Conservation (phyloP, 2,888 invertebrate species). For the Neoascia interrupta region DNA sequence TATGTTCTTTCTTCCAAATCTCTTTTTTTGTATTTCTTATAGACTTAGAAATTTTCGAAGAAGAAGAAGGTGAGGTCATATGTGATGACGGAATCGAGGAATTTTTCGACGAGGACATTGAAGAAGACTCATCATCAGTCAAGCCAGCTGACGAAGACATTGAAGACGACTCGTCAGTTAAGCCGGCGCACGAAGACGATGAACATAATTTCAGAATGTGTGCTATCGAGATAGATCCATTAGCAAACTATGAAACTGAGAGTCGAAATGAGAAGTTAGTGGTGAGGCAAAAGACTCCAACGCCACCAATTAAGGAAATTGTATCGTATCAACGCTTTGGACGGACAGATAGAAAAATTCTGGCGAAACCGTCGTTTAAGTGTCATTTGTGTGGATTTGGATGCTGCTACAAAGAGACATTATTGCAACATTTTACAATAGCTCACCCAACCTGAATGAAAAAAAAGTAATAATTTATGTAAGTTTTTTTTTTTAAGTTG, state of each 20-base stretch:
- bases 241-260: no score
- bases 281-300: no score
- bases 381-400: slow-evolving; percentile 76
- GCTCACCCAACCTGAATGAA: slow-evolving; percentile 73
- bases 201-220: slow-evolving; percentile 12
- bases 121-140: neutral
- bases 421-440: slow-evolving; percentile 73
- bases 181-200: no score
- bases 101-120: slow-evolving; percentile 26
- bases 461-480: slow-evolving; percentile 1
- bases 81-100: slow-evolving; percentile 27
- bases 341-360: slow-evolving; percentile 71
- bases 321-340: slow-evolving; percentile 75
- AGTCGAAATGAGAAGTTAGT: no score
- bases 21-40: slow-evolving; percentile 37
- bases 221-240: slow-evolving; percentile 9
- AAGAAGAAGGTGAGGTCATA: slow-evolving; percentile 23
- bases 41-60: slow-evolving; percentile 50
- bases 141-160: slow-evolving; percentile 11
- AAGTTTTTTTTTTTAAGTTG: slow-evolving; percentile 5
- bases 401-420: slow-evolving; percentile 72
- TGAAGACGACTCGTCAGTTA: no score
- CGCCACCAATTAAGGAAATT: slow-evolving; percentile 69
- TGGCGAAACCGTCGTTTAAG: slow-evolving; percentile 72
- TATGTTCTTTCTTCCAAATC: slow-evolving; percentile 8